phyloP scores from a whole-genome alignment of 2,113 vertebrate genomes.

The Ctenodactylus gundi region DNA sequence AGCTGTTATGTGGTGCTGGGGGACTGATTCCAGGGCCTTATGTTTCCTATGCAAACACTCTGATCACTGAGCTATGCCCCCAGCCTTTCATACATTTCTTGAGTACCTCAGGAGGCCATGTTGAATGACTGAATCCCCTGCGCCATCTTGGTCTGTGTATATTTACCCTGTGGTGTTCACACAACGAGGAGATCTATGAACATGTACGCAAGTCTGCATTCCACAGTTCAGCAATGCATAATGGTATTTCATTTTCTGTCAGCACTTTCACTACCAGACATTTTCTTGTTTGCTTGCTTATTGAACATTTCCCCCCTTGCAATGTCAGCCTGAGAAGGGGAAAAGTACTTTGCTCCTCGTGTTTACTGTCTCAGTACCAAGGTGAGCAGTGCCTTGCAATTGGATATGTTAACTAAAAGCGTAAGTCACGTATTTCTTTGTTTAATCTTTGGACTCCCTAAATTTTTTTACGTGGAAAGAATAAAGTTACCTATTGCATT shows the following conservation, averaged over 20 bases:
- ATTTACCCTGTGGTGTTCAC: not conserved
- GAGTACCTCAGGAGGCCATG: too few relatives aligned
- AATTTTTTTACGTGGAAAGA: not conserved
- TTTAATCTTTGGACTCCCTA: not conserved
- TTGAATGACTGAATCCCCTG: fast-evolving
- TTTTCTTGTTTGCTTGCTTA: not conserved
- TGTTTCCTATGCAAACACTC: too few relatives aligned
- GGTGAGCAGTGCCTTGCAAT: not conserved
- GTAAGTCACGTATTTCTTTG: not conserved
- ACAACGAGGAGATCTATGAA: not conserved
- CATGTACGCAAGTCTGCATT: too few relatives aligned
- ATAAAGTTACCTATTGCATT: not conserved
- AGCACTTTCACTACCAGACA: not conserved
- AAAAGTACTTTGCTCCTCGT: not conserved
- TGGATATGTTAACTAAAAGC: not conserved
- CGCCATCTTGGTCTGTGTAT: not conserved
- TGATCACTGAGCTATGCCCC: too few relatives aligned
- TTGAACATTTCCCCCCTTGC: not conserved
- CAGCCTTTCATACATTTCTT: too few relatives aligned
- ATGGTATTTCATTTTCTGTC: not conserved
- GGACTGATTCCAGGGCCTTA: too few relatives aligned
- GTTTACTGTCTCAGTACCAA: not conserved
- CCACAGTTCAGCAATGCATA: not conserved
- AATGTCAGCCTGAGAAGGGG: not conserved
- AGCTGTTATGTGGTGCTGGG: too few relatives aligned